Evolutionary conservation across 2,888 invertebrate genomes (phyloP), one percentile per base, ranked within the genome.

Genomic region (Ypsolopha scabrella): DNA sequence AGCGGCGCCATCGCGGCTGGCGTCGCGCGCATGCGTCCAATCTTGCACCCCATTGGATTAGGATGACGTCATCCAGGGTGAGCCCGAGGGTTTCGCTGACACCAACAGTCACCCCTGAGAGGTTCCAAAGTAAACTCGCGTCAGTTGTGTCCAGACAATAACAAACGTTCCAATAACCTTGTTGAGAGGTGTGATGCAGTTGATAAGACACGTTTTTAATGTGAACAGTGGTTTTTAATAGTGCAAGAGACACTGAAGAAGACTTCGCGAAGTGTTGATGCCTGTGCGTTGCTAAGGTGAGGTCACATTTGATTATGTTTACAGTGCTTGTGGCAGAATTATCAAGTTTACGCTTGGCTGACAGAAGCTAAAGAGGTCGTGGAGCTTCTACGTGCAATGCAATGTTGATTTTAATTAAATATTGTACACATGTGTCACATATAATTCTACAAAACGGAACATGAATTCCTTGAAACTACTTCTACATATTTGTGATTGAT

Each of bases 11-110:
- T 71, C 72, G 68, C 65, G 85, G 80, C 85, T 85, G 70, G 61
- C 52, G 58, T n/a, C 63, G 56, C 75, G 69, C 85, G 85, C 85
- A 79, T 77, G 85, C 83, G 85, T 67, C 57, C 49, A 52, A 60
- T 62, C 70, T 69, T 68, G 69, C 73, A 75, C 79, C 81, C 81
- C 65, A 85, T 86, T 86, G 85, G 85, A 76, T 75, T 79, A 75
- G 62, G 75, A 72, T 86, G 85, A 86, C 85, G 85, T 86, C 85
- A 86, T 81, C 80, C 24, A 71, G 83, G 85, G 82, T 85, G 81
- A 82, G 79, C 75, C 75, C 75, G 74, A 69, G 67, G 75, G 65
- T 79, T 74, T 72, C 71, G 75, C 72, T 80, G 80, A 80, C 79
- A 80, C 72, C 67, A 82, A 78, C 83, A 86, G 85, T 86, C 77